phyloP scores from a whole-genome alignment of 2,888 invertebrate species.

The Tipula unca region DNA sequence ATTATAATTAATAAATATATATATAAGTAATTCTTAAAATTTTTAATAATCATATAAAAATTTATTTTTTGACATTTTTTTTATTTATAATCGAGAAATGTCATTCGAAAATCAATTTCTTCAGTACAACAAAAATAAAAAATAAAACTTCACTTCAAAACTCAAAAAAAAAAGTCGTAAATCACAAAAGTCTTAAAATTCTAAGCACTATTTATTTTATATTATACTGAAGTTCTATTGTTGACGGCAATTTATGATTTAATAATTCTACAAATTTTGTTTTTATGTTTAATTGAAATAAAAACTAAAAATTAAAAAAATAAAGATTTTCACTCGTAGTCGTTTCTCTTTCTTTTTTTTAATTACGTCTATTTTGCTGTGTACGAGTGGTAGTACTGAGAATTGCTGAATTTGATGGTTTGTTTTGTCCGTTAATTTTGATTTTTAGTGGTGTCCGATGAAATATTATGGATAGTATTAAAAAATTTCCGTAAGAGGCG shows the following conservation, averaged over 20 bases:
- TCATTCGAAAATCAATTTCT: not conserved
- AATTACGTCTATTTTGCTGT: not conserved
- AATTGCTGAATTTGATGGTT: not conserved
- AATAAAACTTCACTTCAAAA: not conserved
- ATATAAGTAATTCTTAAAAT: not conserved
- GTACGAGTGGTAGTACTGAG: not conserved
- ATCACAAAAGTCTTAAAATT: not conserved
- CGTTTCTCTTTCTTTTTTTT: not conserved
- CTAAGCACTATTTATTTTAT: not conserved
- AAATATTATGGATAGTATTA: not conserved
- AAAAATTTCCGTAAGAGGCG: not conserved
- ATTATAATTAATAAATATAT: not conserved
- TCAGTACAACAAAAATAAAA: not conserved
- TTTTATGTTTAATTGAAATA: not conserved
- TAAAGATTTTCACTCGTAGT: conserved; percentile 2
- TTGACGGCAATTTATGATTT: not conserved
- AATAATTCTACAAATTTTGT: not conserved
- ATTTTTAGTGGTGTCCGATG: not conserved
- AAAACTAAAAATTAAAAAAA: not conserved
- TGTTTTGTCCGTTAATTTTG: not conserved
- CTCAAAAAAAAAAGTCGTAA: not conserved
- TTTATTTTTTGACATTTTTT: not conserved
- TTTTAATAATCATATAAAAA: not conserved
- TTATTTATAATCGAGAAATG: not conserved
- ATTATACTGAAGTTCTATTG: not conserved